Percentiles rank a stretch among this genome's conserved stretches.
Evolutionary conservation across 2,113 vertebrate genomes (phyloP).

Genomic region (Siniperca knerii): DNA sequence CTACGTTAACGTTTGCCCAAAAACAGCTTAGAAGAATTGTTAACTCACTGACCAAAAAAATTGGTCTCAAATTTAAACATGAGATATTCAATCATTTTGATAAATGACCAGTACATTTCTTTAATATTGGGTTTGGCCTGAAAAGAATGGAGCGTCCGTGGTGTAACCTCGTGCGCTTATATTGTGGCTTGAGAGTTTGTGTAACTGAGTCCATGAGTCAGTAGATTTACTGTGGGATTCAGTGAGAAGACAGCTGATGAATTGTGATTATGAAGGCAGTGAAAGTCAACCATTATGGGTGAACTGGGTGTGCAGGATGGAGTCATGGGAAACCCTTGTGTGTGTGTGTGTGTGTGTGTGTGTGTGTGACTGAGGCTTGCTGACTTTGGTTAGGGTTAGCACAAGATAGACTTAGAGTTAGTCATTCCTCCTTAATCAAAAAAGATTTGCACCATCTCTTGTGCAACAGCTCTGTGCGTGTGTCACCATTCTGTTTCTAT

Average conservation of each 20-base stretch:
- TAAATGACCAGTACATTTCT: slow-evolving; percentile 17
- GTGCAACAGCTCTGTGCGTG: background rate
- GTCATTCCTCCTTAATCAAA: slow-evolving; percentile 21
- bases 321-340: slow-evolving; percentile 47
- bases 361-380: background rate
- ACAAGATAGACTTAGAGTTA: slow-evolving; percentile 3
- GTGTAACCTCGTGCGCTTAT: slow-evolving; percentile 14
- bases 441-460: slow-evolving; percentile 25
- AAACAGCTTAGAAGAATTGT: background rate
- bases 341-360: background rate
- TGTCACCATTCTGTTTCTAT: background rate
- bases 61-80: too few relatives aligned
- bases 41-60: background rate
- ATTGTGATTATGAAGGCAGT: slow-evolving; percentile 37
- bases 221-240: slow-evolving; percentile 65
- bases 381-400: slow-evolving; percentile 17
- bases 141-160: background rate
- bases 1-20: background rate
- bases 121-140: slow-evolving; percentile 1
- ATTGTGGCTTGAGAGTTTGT: slow-evolving; percentile 56
- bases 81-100: slow-evolving; percentile 11
- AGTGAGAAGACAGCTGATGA: slow-evolving; percentile 44
- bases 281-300: slow-evolving; percentile 51
- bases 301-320: slow-evolving; percentile 21
- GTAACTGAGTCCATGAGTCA: slow-evolving; percentile 53